phyloP scores from a whole-genome alignment of 2,797 vertebrate genomes.

The Pangasius mekongensis region DNA sequence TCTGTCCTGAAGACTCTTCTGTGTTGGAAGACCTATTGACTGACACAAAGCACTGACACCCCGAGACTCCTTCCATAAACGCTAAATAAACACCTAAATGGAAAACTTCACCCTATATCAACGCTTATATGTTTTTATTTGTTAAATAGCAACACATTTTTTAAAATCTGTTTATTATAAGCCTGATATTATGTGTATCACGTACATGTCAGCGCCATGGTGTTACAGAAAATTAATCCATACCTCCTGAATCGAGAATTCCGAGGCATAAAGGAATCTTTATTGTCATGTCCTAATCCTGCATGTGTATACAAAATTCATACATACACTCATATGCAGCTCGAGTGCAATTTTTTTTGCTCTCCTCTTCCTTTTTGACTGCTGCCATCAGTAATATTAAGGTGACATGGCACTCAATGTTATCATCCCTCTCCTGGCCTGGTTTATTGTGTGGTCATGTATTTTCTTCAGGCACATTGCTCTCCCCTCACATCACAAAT shows the following conservation, averaged over 20 bases:
- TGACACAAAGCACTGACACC: background rate
- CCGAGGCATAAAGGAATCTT: background rate
- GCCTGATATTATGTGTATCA: background rate
- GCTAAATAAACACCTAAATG: background rate
- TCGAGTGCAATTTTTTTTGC: background rate
- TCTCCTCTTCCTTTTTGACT: background rate
- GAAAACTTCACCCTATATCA: background rate
- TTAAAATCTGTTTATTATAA: background rate
- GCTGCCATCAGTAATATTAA: constrained; percentile 26
- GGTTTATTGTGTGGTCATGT: background rate
- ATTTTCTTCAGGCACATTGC: background rate
- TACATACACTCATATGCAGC: background rate
- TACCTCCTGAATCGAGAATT: background rate
- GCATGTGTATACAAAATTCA: background rate
- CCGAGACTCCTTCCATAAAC: background rate
- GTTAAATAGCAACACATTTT: background rate
- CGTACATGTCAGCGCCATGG: background rate
- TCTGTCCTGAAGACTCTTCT: background rate
- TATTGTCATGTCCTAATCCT: background rate
- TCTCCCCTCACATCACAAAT: constrained; percentile 20
- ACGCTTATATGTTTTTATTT: background rate
- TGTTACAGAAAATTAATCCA: background rate
- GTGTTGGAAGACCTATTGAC: background rate
- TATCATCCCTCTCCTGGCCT: constrained; percentile 4
- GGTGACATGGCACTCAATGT: background rate